Evolutionary conservation across 2,113 vertebrate genomes (phyloP).

Genomic region (Bambusicola thoracicus): DNA sequence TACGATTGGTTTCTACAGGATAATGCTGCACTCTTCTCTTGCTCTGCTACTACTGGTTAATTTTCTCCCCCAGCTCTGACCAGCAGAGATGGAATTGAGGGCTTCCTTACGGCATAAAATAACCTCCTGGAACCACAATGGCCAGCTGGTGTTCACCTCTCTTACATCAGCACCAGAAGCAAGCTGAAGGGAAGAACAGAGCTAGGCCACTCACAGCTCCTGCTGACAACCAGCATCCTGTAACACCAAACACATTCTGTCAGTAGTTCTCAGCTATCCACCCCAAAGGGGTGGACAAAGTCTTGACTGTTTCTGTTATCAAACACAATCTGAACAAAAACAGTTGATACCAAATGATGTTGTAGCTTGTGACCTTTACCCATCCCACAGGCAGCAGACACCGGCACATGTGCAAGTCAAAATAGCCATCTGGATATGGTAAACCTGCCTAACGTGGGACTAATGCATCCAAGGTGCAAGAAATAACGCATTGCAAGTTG

Average conservation of each 20-base stretch:
- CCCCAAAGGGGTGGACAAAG: not conserved
- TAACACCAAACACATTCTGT: not conserved
- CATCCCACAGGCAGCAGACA: not conserved
- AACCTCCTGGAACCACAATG: not conserved
- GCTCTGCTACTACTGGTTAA: not conserved
- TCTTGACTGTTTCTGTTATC: not conserved
- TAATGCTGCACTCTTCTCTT: not conserved
- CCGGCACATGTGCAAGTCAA: not conserved
- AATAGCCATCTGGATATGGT: not conserved
- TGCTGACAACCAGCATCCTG: not conserved
- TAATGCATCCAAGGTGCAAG: rapidly evolving
- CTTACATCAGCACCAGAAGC: not conserved
- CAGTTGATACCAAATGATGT: not conserved
- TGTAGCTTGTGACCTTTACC: not conserved
- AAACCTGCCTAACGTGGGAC: rapidly evolving
- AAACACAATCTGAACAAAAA: not conserved
- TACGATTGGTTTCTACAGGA: not conserved
- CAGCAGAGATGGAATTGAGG: not conserved
- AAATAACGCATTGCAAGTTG: not conserved
- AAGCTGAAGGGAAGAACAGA: not conserved
- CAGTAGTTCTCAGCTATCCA: not conserved
- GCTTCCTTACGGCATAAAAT: not conserved
- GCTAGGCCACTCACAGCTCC: rapidly evolving
- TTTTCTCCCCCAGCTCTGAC: not conserved
- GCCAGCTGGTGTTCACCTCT: not conserved